phyloP scores from a whole-genome alignment of 2,113 vertebrate genomes.

The Macaca nemestrina region DNA sequence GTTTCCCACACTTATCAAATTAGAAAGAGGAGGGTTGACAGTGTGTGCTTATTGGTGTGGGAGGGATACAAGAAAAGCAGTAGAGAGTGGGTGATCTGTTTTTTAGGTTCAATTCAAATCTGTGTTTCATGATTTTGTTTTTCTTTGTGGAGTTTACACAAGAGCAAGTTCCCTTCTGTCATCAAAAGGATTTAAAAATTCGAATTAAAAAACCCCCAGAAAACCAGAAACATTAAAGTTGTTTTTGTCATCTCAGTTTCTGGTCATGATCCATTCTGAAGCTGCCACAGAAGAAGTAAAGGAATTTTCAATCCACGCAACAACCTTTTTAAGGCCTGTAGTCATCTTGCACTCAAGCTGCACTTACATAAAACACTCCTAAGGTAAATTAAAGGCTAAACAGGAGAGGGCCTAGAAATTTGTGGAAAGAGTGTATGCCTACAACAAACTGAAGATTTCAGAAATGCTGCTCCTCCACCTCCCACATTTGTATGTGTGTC shows the following conservation, averaged over 20 bases:
- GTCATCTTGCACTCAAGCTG: not conserved
- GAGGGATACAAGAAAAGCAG: too few species aligned
- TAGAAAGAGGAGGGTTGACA: not conserved
- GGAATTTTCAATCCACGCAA: not conserved
- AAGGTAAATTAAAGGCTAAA: not conserved
- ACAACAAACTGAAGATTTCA: too few species aligned
- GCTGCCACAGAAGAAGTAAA: not conserved
- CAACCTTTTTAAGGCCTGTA: not conserved
- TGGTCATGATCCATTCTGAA: not conserved
- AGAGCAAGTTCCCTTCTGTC: not conserved
- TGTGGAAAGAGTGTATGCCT: rapidly evolving
- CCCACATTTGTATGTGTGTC: too few species aligned
- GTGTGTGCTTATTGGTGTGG: not conserved
- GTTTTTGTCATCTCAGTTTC: not conserved
- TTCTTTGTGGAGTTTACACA: not conserved
- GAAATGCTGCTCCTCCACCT: not conserved
- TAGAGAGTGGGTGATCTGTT: rapidly evolving
- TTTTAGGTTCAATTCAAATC: not conserved
- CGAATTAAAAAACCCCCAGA: not conserved
- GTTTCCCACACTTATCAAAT: not conserved
- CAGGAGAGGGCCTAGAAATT: rapidly evolving
- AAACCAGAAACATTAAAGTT: not conserved
- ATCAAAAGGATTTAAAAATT: not conserved
- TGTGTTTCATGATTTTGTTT: not conserved
- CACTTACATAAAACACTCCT: not conserved